These are phyloP conservation scores for Planiliza haematocheilus DNA, from an alignment of 2,113 vertebrate species.

Conservation along the genomic window DNA sequence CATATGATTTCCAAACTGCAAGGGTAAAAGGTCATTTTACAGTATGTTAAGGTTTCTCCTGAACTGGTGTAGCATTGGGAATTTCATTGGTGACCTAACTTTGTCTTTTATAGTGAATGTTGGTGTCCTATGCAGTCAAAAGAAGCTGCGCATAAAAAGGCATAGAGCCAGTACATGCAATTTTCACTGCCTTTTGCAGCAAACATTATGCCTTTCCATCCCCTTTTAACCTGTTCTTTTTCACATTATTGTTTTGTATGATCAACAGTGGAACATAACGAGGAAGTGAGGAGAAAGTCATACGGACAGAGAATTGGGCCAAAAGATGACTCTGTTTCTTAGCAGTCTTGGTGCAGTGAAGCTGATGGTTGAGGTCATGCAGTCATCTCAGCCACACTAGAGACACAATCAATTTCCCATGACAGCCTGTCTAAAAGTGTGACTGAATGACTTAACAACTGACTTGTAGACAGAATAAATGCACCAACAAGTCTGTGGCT, in stretches of 20 bases:
- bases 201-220: neutral
- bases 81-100: neutral
- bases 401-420: slow-evolving; percentile 47
- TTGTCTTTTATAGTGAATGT: neutral
- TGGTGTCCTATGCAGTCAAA: neutral
- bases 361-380: slow-evolving; percentile 68
- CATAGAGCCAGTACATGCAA: neutral
- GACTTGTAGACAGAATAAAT: slow-evolving; percentile 35
- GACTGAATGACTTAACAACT: slow-evolving; percentile 22
- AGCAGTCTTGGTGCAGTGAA: slow-evolving; percentile 57
- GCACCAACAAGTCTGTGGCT: slow-evolving; percentile 17
- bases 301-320: neutral
- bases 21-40: neutral
- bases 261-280: neutral
- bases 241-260: neutral
- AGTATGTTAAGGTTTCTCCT: neutral
- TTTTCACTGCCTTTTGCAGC: neutral
- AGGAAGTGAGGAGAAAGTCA: neutral
- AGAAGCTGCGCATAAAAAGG: neutral
- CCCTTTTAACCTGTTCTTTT: neutral
- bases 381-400: slow-evolving; percentile 39
- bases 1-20: neutral
- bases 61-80: neutral
- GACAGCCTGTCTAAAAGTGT: slow-evolving; percentile 44
- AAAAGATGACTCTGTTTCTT: slow-evolving; percentile 25